These are phyloP conservation scores for Barbus barbus DNA, from an alignment of 2,113 vertebrate species.

Conservation along the genomic window DNA sequence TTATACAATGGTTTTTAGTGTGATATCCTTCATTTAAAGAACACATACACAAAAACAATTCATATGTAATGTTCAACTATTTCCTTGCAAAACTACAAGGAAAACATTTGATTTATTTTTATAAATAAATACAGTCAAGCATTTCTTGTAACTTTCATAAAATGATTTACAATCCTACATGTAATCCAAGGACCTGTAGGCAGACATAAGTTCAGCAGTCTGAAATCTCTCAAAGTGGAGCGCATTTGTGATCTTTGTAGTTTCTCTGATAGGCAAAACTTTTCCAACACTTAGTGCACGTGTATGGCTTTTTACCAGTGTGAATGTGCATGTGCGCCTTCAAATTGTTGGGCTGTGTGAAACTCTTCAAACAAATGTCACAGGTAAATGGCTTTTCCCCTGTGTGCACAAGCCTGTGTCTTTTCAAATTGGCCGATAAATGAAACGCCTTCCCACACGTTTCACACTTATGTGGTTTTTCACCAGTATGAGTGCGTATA, in stretches of 20 bases:
- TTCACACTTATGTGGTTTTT: conserved; percentile 51
- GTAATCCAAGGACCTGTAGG: not conserved
- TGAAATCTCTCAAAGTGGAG: conserved; percentile 3
- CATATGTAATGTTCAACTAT: too few species aligned
- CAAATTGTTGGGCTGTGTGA: conserved; percentile 47
- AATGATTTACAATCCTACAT: not conserved
- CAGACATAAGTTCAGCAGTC: not conserved
- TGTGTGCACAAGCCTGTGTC: conserved; percentile 65
- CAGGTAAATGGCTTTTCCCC: conserved; percentile 64
- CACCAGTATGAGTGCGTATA: conserved; percentile 49
- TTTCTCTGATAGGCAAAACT: conserved; percentile 60
- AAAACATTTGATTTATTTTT: not conserved
- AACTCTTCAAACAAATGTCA: conserved; percentile 47
- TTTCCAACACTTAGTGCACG: conserved; percentile 61
- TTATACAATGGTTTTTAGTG: not conserved
- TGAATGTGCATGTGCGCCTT: conserved; percentile 56
- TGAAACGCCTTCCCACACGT: conserved; percentile 42
- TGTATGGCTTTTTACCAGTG: conserved; percentile 49
- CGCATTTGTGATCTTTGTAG: conserved; percentile 63
- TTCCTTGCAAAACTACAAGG: not conserved
- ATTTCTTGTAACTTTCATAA: not conserved
- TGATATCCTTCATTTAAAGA: not conserved
- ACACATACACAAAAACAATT: not conserved
- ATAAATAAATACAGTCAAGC: not conserved
- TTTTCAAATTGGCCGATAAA: conserved; percentile 36